Evolutionary conservation across 2,888 invertebrate species (phyloP).

Genomic region (Eumerus sabulonum): DNA sequence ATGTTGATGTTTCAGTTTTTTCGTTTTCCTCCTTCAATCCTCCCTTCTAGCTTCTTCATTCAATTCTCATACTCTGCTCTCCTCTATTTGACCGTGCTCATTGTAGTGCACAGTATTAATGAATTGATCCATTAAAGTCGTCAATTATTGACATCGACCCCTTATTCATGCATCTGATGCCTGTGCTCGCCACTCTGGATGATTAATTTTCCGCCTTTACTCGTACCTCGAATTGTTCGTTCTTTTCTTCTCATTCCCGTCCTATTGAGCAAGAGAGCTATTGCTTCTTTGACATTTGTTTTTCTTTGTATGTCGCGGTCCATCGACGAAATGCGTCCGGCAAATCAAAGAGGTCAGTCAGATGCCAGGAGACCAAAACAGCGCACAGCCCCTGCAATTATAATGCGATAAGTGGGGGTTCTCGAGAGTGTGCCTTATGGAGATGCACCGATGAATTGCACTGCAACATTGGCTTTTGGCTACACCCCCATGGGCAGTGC

Average conservation of each 20-base stretch:
- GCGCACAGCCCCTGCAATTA: conserved; percentile 71
- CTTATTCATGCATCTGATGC: conserved; percentile 59
- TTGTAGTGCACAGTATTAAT: conserved; percentile 61
- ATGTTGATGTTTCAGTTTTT: conserved; percentile 66
- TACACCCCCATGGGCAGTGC: conserved; percentile 39
- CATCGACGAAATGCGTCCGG: not conserved
- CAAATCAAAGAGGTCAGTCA: conserved; percentile 12
- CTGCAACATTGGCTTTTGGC: not conserved
- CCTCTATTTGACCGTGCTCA: conserved; percentile 16
- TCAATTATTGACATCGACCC: conserved; percentile 57
- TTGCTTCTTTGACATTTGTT: too few species aligned
- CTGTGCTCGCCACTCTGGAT: conserved; percentile 48
- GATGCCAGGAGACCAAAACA: conserved; percentile 36
- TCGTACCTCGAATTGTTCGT: not conserved
- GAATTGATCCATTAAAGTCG: conserved; percentile 67
- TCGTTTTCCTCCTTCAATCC: conserved; percentile 14
- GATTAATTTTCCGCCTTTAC: conserved; percentile 55
- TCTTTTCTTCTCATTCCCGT: too few species aligned
- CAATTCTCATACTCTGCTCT: not conserved
- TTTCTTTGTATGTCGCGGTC: not conserved
- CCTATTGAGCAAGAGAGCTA: too few species aligned
- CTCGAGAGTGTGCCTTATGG: not conserved
- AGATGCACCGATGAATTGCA: not conserved
- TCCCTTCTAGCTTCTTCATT: not conserved
- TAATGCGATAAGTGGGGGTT: conserved; percentile 44